Base-by-base conservation (phyloP, 2,888 invertebrate genomes). In the Oxystoma pomonae region DNA sequence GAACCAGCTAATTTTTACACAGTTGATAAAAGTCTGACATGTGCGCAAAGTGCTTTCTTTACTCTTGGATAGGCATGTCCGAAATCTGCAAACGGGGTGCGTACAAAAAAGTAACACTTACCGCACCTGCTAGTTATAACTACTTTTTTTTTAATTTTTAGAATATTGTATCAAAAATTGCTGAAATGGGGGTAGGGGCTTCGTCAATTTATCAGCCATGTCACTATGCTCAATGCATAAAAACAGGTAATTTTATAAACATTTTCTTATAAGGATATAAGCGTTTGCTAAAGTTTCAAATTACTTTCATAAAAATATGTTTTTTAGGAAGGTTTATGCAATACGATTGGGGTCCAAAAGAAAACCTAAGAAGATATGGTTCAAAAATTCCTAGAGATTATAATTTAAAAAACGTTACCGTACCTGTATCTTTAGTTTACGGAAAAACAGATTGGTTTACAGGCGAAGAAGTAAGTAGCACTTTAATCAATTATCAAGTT, bases 361-460 rank as follows among this genome's bases (percentile, higher is more conserved):
- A 78, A 50, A 87, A 87, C 71, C 72, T 81, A 60, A 68, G 74
- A 59, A 78, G 77, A 60, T 87, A 87, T 70, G 82, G 83, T 59
- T 76, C 77, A 51, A 70, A 76, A 55, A 75, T 72, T 0, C 85
- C 87, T 49, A 86, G 86, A 0, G 76, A 80, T 16, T 87, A 86
- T 68, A 80, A 85, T 70, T 73, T 86, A 16, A 76, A 77, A n/a
- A 82, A 81, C 50, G 78, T 86, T 7, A 83, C 79, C 64, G 81
- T 83, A 18, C 86, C 86, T 0, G 81, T 86, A 35, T 83, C 83
- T 1, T 73, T 89, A 16, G 84, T 85, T 71, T 86, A 84, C 71
- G 83, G 84, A 3, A 78, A 80, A 5, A 85, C 85, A 16, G 92
- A 92, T 75, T 86, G 87, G 85, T 74, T 91, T 17, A 84, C 89